These are phyloP conservation scores for Mythimna lalbum DNA, from an alignment of 2,888 invertebrate genomes.

Conservation along the genomic window DNA sequence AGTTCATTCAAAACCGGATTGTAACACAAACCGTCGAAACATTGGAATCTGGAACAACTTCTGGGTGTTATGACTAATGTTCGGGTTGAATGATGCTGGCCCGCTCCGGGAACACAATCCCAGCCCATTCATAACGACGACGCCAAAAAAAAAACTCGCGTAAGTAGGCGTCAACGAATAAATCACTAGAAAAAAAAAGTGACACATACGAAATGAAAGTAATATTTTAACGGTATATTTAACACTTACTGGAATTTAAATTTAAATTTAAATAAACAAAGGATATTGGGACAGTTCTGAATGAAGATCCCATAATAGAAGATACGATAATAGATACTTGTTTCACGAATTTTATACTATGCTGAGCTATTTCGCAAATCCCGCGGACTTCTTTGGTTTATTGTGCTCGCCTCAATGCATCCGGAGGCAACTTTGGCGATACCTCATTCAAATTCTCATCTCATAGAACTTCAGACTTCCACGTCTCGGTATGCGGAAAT, in stretches of 20 bases:
- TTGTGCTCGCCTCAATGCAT: conserved; percentile 10
- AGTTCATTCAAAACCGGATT: conserved; percentile 39
- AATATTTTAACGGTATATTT: conserved; percentile 47
- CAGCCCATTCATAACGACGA: conserved; percentile 61
- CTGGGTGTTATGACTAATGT: conserved; percentile 46
- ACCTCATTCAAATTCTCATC: conserved; percentile 42
- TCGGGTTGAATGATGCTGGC: conserved; percentile 47
- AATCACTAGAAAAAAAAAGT: conserved; percentile 50
- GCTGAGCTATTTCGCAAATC: conserved; percentile 17
- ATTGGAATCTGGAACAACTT: conserved; percentile 30
- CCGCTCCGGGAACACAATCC: conserved; percentile 48
- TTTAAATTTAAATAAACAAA: conserved; percentile 19
- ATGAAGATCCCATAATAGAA: conserved; percentile 20
- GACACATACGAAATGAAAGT: conserved; percentile 60
- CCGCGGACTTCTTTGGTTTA: conserved; percentile 7
- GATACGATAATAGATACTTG: neutral
- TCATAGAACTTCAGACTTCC: conserved; percentile 34
- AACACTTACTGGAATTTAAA: conserved; percentile 48
- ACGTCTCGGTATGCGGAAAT: conserved; percentile 44
- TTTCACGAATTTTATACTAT: conserved; percentile 4
- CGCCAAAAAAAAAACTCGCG: conserved; percentile 50
- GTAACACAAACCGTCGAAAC: conserved; percentile 24
- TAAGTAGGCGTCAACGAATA: conserved; percentile 56
- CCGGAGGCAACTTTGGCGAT: conserved; percentile 11
- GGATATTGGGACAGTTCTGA: conserved; percentile 9